phyloP scores from a whole-genome alignment of 2,888 invertebrate genomes.

The Orthosia gracilis region DNA sequence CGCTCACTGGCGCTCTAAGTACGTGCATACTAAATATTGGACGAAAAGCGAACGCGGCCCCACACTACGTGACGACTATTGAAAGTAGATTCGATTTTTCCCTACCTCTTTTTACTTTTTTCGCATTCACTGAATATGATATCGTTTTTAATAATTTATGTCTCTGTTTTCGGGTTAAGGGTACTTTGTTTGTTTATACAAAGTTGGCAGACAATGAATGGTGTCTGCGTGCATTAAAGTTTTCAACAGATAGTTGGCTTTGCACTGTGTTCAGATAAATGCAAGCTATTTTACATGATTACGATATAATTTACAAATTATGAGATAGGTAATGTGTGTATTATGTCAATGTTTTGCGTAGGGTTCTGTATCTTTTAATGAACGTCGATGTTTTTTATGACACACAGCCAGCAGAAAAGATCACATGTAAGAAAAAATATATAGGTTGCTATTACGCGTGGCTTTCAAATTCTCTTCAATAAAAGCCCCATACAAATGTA shows the following conservation, averaged over 20 bases:
- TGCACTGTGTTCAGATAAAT: constrained; percentile 15
- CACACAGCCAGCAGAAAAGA: neutral
- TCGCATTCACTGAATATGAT: constrained; percentile 59
- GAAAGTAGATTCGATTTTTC: constrained; percentile 62
- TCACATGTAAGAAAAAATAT: constrained; percentile 29
- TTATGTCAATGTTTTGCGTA: constrained; percentile 4
- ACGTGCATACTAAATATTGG: constrained; percentile 70
- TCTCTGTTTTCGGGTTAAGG: constrained; percentile 59
- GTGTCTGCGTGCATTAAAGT: constrained; percentile 45
- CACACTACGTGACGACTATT: constrained; percentile 59
- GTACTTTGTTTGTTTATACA: constrained; percentile 38
- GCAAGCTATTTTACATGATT: constrained; percentile 24
- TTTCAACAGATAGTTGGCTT: constrained; percentile 51
- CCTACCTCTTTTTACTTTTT: constrained; percentile 52
- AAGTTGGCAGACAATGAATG: constrained; percentile 39
- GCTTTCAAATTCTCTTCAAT: constrained; percentile 54
- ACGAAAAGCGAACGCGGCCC: constrained; percentile 66
- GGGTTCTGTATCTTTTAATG: neutral
- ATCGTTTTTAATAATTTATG: constrained; percentile 56
- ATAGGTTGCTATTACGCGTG: neutral
- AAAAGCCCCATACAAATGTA: constrained; percentile 49
- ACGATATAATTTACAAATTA: constrained; percentile 27
- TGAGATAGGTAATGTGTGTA: constrained; percentile 6
- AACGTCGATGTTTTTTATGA: constrained; percentile 3
- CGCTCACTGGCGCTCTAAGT: constrained; percentile 69